phyloP scores from a whole-genome alignment of 2,888 invertebrate species.

The Zeuzera pyrina region DNA sequence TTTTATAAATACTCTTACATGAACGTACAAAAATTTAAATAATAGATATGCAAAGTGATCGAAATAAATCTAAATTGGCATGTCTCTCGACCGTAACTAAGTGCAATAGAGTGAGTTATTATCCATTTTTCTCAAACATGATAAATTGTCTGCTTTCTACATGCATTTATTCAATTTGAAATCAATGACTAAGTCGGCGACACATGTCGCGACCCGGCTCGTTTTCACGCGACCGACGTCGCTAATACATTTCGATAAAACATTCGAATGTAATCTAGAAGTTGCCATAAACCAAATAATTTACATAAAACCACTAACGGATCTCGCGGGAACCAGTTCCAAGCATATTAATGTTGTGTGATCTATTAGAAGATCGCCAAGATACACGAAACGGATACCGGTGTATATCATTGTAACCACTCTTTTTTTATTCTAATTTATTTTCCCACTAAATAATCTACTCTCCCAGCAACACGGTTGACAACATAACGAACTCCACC shows the following conservation, averaged over 20 bases:
- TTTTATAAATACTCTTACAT: too few relatives aligned
- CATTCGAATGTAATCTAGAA: slow-evolving; percentile 61
- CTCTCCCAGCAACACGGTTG: slow-evolving; percentile 26
- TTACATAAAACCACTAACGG: slow-evolving; percentile 71
- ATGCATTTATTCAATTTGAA: too few relatives aligned
- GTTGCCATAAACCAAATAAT: slow-evolving; percentile 62
- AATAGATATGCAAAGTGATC: too few relatives aligned
- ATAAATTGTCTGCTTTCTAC: neutral
- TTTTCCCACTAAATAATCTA: slow-evolving; percentile 35
- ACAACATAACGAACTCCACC: slow-evolving; percentile 24
- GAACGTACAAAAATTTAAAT: too few relatives aligned
- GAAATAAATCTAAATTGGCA: too few relatives aligned
- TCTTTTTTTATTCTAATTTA: slow-evolving; percentile 52
- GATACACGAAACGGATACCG: slow-evolving; percentile 32
- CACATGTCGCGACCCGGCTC: slow-evolving; percentile 23
- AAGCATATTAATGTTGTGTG: slow-evolving; percentile 61
- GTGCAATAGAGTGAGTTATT: neutral
- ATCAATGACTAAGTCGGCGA: slow-evolving; percentile 36
- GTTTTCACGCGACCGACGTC: slow-evolving; percentile 14
- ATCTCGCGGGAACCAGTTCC: slow-evolving; percentile 64
- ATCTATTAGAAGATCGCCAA: slow-evolving; percentile 70
- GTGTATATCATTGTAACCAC: slow-evolving; percentile 37
- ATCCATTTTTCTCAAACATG: neutral
- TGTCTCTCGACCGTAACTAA: too few relatives aligned
- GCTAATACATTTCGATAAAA: slow-evolving; percentile 31